A percentile compares a stretch with the other conserved stretches of the same genome.
Conservation (phyloP, 2,888 invertebrate species). For the Phymatocera aterrima region DNA sequence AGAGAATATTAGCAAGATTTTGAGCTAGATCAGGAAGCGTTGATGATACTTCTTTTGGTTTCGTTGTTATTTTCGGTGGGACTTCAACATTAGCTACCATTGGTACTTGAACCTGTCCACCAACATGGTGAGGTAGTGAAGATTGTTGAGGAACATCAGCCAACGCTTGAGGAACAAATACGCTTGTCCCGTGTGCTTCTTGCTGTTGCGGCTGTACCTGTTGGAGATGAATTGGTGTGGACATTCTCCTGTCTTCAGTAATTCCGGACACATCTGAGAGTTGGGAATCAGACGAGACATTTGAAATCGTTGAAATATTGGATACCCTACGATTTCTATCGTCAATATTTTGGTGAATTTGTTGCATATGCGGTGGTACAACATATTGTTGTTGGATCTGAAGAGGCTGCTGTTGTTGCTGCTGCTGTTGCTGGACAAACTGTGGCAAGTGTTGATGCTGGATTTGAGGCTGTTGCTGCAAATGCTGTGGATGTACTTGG, state of each 20-base stretch:
- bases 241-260: conserved; percentile 39
- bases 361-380: conserved; percentile 33
- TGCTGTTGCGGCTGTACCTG: conserved; percentile 29
- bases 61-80: conserved; percentile 56
- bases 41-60: conserved; percentile 70
- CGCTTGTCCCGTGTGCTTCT: conserved; percentile 7
- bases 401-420: conserved; percentile 50
- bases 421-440: conserved; percentile 54
- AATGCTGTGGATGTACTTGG: conserved; percentile 44
- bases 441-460: conserved; percentile 52
- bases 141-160: conserved; percentile 53
- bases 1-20: conserved; percentile 72
- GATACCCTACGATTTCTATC: conserved; percentile 70
- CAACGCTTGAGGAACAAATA: conserved; percentile 50
- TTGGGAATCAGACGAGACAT: conserved; percentile 67
- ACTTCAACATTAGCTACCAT: conserved; percentile 56
- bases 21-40: conserved; percentile 72
- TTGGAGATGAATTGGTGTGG: conserved; percentile 38
- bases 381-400: conserved; percentile 44
- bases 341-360: conserved; percentile 63
- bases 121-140: conserved; percentile 54
- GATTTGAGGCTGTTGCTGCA: conserved; percentile 54
- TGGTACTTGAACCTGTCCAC: conserved; percentile 51
- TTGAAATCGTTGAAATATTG: conserved; percentile 66
- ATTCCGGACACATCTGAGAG: conserved; percentile 55